Conservation (phyloP, 2,797 vertebrate genomes). For the Phyllotis vaccarum region DNA sequence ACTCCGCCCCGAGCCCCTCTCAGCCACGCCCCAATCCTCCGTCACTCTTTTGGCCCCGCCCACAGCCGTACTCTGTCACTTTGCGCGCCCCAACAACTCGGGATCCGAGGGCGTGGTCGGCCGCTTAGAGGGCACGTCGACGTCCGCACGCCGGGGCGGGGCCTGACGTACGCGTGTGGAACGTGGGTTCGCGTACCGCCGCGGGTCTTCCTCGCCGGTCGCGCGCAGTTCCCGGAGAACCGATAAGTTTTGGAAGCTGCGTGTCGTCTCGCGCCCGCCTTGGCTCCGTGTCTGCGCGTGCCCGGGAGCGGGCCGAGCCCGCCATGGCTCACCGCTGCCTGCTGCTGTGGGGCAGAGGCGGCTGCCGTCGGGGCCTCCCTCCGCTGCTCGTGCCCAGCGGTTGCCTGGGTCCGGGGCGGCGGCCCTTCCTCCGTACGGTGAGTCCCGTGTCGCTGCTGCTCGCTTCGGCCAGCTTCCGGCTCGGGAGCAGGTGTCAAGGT, state of each 20-base stretch:
- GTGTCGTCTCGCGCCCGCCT: not conserved
- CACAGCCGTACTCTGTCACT: accelerated
- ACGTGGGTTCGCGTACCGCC: not conserved
- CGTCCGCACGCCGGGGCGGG: constrained; percentile 65
- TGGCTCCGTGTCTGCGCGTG: constrained; percentile 54
- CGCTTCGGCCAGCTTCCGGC: not conserved
- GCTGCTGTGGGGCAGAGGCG: constrained; percentile 87
- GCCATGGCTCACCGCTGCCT: constrained; percentile 88
- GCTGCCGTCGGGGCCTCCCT: constrained; percentile 84
- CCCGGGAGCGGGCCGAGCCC: not conserved
- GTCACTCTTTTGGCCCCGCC: too few relatives aligned
- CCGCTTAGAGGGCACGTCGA: not conserved
- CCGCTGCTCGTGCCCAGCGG: constrained; percentile 67
- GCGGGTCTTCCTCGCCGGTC: not conserved
- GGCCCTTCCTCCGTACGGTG: constrained; percentile 84
- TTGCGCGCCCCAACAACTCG: not conserved
- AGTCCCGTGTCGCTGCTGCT: constrained; percentile 69
- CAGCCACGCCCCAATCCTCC: not conserved
- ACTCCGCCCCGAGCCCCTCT: accelerated
- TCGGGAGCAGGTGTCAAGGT: constrained; percentile 69
- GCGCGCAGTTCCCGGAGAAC: not conserved
- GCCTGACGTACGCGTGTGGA: not conserved
- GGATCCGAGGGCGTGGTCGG: accelerated
- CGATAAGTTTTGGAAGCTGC: accelerated
- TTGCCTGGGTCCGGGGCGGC: constrained; percentile 21